Conservation (phyloP, 2,797 vertebrate species). For the Aeoliscus strigatus region DNA sequence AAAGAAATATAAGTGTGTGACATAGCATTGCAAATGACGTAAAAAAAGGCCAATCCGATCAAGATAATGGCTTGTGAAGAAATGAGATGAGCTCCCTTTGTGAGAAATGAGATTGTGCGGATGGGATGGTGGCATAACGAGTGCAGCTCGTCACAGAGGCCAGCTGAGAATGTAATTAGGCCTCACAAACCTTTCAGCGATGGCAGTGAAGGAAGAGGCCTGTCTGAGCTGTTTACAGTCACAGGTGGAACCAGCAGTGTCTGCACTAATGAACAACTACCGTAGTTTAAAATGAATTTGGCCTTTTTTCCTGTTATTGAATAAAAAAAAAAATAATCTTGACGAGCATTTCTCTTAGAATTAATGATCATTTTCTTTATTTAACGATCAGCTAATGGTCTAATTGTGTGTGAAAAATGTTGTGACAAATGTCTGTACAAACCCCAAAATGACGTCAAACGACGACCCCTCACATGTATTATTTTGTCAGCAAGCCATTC, state of each 20-base stretch:
- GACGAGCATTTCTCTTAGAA: too few species aligned
- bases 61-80: conserved; percentile 78
- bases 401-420: too few species aligned
- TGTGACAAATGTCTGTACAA: too few species aligned
- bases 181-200: conserved; percentile 27
- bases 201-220: conserved; percentile 21
- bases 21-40: conserved; percentile 57
- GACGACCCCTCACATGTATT: too few species aligned
- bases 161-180: conserved; percentile 66
- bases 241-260: conserved; percentile 31
- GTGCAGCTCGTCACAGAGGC: conserved; percentile 64
- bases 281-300: not conserved
- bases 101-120: conserved; percentile 68
- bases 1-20: conserved; percentile 67
- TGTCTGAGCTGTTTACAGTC: conserved; percentile 38
- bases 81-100: conserved; percentile 74
- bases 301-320: too few species aligned
- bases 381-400: too few species aligned
- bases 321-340: conserved; percentile 2
- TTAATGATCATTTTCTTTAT: too few species aligned
- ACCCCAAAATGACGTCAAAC: too few species aligned
- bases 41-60: conserved; percentile 60
- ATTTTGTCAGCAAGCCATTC: too few species aligned
- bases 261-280: conserved; percentile 4
- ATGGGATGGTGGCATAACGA: conserved; percentile 67